phyloP scores from a whole-genome alignment of 2,113 vertebrate species.

The Mustela nigripes region DNA sequence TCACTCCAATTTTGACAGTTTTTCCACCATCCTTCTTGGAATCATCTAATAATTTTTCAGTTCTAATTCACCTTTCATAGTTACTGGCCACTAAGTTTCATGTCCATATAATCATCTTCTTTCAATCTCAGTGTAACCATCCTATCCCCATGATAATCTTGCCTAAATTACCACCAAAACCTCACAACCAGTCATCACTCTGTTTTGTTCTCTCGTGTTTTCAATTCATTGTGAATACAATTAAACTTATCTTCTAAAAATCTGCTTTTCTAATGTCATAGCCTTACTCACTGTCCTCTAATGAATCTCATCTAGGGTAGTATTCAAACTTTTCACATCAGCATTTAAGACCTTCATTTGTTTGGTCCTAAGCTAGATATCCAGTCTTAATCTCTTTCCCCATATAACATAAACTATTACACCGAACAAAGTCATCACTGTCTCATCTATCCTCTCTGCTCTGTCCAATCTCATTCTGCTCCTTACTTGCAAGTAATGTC shows the following conservation, averaged over 20 bases:
- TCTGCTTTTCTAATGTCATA: neutral
- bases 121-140: neutral
- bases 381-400: neutral
- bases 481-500: neutral
- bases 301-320: neutral
- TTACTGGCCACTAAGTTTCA: neutral
- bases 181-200: neutral
- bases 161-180: neutral
- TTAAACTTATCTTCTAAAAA: constrained; percentile 13
- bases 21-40: neutral
- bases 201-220: neutral
- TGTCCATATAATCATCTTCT: neutral
- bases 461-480: neutral
- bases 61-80: neutral
- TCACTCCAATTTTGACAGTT: neutral
- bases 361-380: neutral
- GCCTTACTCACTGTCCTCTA: neutral
- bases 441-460: neutral
- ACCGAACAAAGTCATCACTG: neutral
- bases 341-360: neutral
- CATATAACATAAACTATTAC: neutral
- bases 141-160: neutral
- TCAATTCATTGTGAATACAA: neutral
- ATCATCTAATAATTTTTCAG: neutral
- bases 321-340: neutral